A percentile compares a stretch with the other conserved stretches of the same genome.
phyloP scores from a whole-genome alignment of 1,140 invertebrate genomes.

The Penaeus indicus region DNA sequence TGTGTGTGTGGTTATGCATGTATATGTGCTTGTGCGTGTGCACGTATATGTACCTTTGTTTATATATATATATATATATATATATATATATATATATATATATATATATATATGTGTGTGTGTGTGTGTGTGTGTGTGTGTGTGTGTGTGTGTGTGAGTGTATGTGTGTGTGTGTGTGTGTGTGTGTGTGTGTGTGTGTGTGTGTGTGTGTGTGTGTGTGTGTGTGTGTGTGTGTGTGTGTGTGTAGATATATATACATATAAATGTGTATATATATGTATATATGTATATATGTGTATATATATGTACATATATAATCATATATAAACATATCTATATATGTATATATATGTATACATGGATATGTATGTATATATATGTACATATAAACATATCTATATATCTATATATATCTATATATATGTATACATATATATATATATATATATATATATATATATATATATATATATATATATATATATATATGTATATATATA shows the following conservation, averaged over 20 bases:
- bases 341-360: neutral
- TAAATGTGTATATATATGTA: no score
- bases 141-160: no score
- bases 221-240: no score
- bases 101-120: neutral
- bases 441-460: neutral
- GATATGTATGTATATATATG: neutral
- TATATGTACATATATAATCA: neutral
- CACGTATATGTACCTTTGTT: neutral
- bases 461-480: neutral
- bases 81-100: neutral
- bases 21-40: neutral
- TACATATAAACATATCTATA: neutral
- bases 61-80: neutral
- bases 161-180: no score
- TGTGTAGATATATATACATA: no score
- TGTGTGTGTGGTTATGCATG: neutral
- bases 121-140: neutral
- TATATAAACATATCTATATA: neutral
- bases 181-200: no score
- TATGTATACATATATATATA: neutral
- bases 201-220: no score
- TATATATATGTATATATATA: constrained; percentile 2
- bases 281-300: no score
- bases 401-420: neutral